Conservation (phyloP, 2,797 vertebrate species). For the Eutrigla gurnardus region DNA sequence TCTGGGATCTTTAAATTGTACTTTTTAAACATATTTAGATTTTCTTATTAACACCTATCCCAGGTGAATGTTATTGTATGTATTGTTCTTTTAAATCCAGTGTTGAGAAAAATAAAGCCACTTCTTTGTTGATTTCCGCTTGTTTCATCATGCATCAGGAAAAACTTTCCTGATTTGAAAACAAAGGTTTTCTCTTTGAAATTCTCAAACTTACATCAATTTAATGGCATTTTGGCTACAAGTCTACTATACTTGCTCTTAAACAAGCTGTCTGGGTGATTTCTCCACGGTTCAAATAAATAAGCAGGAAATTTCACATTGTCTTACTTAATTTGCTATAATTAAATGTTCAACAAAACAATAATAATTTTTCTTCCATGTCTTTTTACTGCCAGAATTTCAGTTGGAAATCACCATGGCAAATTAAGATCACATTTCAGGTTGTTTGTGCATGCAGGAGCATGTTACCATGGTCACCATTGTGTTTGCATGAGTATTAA, state of each 20-base stretch:
- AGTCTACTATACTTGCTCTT: background rate
- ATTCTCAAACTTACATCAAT: background rate
- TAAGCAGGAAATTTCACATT: background rate
- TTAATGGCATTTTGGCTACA: background rate
- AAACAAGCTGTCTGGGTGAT: background rate
- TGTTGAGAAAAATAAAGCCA: slow-evolving; percentile 39
- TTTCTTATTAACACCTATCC: background rate
- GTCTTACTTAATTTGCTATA: background rate
- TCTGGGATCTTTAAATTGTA: background rate
- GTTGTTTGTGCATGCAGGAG: slow-evolving; percentile 44
- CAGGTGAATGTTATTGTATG: background rate
- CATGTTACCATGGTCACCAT: slow-evolving; percentile 72
- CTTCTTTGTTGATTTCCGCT: background rate
- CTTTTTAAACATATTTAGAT: slow-evolving; percentile 17
- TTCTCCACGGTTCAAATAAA: background rate
- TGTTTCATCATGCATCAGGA: background rate
- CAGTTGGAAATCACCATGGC: slow-evolving; percentile 38
- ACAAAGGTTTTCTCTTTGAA: background rate
- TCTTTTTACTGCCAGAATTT: slow-evolving; percentile 28
- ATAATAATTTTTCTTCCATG: background rate
- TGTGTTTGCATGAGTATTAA: slow-evolving; percentile 57
- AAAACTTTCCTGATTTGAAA: background rate
- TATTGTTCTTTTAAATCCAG: slow-evolving; percentile 5
- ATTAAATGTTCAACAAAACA: background rate
- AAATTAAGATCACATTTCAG: slow-evolving; percentile 56